These are phyloP conservation scores for Sebastiscus albofasciatus DNA, from an alignment of 2,797 vertebrate genomes.

Conservation along the genomic window DNA sequence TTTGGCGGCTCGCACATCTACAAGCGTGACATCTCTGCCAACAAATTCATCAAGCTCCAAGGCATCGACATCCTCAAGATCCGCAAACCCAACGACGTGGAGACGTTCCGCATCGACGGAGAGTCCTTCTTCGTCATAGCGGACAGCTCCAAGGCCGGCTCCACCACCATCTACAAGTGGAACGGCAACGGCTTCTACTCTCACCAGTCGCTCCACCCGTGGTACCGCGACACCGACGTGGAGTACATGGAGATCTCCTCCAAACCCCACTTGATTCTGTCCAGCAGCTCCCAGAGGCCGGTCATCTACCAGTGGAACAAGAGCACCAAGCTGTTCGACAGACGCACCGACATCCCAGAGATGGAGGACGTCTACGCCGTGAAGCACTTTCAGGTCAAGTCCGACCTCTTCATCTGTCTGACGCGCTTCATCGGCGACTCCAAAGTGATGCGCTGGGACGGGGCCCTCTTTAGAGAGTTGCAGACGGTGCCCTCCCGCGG, in stretches of 20 bases:
- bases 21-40: constrained; percentile 93
- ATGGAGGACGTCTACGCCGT: constrained; percentile 97
- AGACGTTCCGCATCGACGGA: constrained; percentile 94
- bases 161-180: constrained; percentile 98
- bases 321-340: constrained; percentile 88
- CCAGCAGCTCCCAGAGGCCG: constrained; percentile 96
- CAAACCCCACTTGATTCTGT: constrained; percentile 94
- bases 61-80: constrained; percentile 98
- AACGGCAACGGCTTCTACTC: constrained; percentile 99
- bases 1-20: constrained; percentile 98
- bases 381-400: constrained; percentile 93
- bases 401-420: constrained; percentile 93
- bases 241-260: constrained; percentile 94
- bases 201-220: constrained; percentile 94
- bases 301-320: constrained; percentile 98
- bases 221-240: constrained; percentile 97
- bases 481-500: constrained; percentile 97
- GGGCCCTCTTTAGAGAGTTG: constrained; percentile 91
- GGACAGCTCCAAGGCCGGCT: constrained; percentile 98
- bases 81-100: constrained; percentile 97
- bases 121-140: constrained; percentile 95
- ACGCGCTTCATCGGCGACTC: constrained; percentile 99
- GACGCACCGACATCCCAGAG: constrained; percentile 95
- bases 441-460: constrained; percentile 98
- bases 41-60: constrained; percentile 99